Percentiles rank a stretch among this genome's conserved stretches.
Conservation (phyloP, 1,140 invertebrate species). For the Cydia fagiglandana region DNA sequence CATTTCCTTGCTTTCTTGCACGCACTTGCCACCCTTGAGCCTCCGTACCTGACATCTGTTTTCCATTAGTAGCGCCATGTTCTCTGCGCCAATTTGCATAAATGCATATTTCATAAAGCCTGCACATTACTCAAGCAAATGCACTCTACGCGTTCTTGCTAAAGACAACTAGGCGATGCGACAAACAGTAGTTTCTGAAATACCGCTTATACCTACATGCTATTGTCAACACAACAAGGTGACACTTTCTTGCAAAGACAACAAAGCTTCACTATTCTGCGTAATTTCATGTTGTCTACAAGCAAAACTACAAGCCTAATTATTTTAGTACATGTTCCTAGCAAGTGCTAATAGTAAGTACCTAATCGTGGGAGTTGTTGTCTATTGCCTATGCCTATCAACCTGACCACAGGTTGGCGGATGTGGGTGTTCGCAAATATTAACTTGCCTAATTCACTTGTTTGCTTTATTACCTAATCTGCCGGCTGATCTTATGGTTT, state of each 20-base stretch:
- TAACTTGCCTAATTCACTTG: constrained; percentile 67
- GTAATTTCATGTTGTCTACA: neutral
- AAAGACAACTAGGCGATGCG: constrained; percentile 13
- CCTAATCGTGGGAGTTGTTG: neutral
- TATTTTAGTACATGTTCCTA: neutral
- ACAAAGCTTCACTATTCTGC: neutral
- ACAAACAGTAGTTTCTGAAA: constrained; percentile 13
- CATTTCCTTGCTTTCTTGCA: constrained; percentile 32
- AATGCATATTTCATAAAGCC: constrained; percentile 43
- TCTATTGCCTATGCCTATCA: neutral
- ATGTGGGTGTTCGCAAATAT: constrained; percentile 76
- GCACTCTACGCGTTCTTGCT: constrained; percentile 15
- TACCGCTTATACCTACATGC: neutral
- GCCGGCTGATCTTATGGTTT: constrained; percentile 44
- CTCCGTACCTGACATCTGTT: constrained; percentile 34
- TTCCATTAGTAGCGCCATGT: constrained; percentile 42
- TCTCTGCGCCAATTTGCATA: constrained; percentile 44
- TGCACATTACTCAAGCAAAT: constrained; percentile 25
- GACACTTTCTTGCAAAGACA: neutral
- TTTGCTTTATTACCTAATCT: constrained; percentile 66
- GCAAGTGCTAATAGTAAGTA: neutral
- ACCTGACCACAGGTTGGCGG: constrained; percentile 52
- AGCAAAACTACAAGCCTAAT: neutral
- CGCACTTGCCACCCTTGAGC: constrained; percentile 35
- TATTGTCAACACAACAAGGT: constrained; percentile 2